phyloP scores from a whole-genome alignment of 1,140 invertebrate species.

The Solen grandis region DNA sequence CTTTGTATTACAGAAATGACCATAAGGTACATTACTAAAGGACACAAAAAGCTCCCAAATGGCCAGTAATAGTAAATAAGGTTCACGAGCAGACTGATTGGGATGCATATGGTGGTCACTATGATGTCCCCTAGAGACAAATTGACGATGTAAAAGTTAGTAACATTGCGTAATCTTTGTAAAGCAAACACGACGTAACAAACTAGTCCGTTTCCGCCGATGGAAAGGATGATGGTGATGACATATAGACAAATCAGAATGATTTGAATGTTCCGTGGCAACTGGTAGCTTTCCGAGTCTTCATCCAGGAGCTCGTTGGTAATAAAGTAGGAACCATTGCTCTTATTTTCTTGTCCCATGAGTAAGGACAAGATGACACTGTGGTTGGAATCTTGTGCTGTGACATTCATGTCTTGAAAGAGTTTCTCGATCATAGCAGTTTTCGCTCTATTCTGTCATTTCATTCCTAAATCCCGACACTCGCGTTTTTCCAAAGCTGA shows the following conservation, averaged over 20 bases:
- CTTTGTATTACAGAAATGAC: constrained; percentile 97
- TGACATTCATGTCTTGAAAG: background rate
- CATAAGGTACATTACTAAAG: constrained; percentile 89
- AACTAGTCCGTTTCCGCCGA: background rate
- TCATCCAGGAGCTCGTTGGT: background rate
- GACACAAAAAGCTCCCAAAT: constrained; percentile 94
- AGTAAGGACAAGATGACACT: background rate
- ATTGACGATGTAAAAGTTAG: constrained; percentile 97
- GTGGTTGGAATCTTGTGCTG: background rate
- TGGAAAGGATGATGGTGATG: background rate
- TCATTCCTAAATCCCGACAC: too few species aligned
- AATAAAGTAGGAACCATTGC: too few species aligned
- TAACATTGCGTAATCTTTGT: constrained; percentile 94
- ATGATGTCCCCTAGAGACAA: constrained; percentile 91
- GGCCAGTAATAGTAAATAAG: constrained; percentile 92
- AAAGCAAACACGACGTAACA: constrained; percentile 45
- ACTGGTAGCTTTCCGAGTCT: background rate
- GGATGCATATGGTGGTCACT: constrained; percentile 56
- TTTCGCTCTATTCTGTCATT: too few species aligned
- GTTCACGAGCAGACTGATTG: constrained; percentile 84
- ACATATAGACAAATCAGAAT: background rate
- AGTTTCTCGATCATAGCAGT: too few species aligned
- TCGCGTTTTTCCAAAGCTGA: too few species aligned
- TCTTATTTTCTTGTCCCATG: background rate
- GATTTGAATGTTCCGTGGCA: background rate